Conservation (phyloP, 2,113 vertebrate species). For the Lichenostomus cassidix region DNA sequence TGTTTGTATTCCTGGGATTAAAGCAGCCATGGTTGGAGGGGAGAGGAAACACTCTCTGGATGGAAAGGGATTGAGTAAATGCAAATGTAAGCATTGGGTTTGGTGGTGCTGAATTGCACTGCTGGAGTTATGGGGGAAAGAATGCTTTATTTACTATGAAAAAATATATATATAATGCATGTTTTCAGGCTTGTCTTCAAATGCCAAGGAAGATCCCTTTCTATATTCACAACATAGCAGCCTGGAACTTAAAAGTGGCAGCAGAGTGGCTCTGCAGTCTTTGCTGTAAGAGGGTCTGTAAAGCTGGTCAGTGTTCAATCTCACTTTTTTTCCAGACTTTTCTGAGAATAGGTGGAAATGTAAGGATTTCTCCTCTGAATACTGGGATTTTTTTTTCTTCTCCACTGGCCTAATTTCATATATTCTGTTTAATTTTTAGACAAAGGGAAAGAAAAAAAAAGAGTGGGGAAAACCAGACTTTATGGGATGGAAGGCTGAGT, state of each 20-base stretch:
- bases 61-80: not conserved
- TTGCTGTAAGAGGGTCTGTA: not conserved
- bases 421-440: not conserved
- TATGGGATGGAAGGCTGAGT: not conserved
- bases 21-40: not conserved
- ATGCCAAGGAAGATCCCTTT: not conserved
- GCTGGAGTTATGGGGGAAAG: not conserved
- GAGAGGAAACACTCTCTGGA: not conserved
- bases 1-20: not conserved
- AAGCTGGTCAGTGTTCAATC: not conserved
- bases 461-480: not conserved
- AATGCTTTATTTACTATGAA: not conserved
- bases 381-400: not conserved
- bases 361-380: not conserved
- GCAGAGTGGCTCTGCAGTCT: not conserved
- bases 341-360: not conserved
- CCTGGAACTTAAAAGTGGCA: not conserved
- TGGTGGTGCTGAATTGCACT: not conserved
- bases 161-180: not conserved
- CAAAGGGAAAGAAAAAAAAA: not conserved
- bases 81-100: not conserved
- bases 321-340: not conserved
- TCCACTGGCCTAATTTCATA: not conserved
- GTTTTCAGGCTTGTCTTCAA: not conserved
- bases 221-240: not conserved